Percentiles rank a stretch among this genome's conserved stretches.
Conservation (phyloP, 1,140 invertebrate genomes). For the Dinoponera quadriceps region DNA sequence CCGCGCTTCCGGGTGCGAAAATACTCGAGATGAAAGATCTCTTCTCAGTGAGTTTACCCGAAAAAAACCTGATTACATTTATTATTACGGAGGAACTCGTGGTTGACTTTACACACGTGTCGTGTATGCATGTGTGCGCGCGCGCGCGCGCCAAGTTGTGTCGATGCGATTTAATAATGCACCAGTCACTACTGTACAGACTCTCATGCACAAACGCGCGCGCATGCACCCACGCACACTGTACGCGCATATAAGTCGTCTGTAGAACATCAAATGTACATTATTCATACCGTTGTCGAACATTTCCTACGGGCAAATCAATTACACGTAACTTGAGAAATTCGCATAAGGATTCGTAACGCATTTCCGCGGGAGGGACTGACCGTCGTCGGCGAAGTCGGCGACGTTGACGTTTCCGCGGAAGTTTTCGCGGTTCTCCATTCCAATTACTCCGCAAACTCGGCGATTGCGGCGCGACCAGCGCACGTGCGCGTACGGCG, state of each 20-base stretch:
- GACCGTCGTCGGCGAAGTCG: slow-evolving; percentile 30
- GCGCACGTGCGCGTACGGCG: slow-evolving; percentile 21
- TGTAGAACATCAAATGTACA: neutral
- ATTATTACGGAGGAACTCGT: too few relatives aligned
- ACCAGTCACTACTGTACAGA: neutral
- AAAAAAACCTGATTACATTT: neutral
- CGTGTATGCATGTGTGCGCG: neutral
- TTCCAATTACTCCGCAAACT: slow-evolving; percentile 59
- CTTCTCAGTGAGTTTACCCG: neutral
- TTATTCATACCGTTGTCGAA: neutral
- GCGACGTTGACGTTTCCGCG: slow-evolving; percentile 47
- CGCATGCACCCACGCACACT: too few relatives aligned
- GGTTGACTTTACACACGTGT: neutral
- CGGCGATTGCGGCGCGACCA: slow-evolving; percentile 45
- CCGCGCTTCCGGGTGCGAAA: too few relatives aligned
- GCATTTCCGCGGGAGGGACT: slow-evolving; percentile 20
- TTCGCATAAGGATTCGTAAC: slow-evolving; percentile 51
- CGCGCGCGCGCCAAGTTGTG: neutral
- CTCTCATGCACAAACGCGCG: too few relatives aligned
- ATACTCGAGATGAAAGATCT: neutral
- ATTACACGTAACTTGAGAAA: slow-evolving; percentile 45
- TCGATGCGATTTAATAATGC: neutral
- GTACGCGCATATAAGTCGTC: too few relatives aligned
- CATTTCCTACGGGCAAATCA: slow-evolving; percentile 40
- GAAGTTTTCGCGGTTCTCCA: slow-evolving; percentile 59